A percentile compares a stretch with the other conserved stretches of the same genome.
Evolutionary conservation across 2,888 invertebrate genomes (phyloP).

Genomic region (Eupithecia dodoneata): DNA sequence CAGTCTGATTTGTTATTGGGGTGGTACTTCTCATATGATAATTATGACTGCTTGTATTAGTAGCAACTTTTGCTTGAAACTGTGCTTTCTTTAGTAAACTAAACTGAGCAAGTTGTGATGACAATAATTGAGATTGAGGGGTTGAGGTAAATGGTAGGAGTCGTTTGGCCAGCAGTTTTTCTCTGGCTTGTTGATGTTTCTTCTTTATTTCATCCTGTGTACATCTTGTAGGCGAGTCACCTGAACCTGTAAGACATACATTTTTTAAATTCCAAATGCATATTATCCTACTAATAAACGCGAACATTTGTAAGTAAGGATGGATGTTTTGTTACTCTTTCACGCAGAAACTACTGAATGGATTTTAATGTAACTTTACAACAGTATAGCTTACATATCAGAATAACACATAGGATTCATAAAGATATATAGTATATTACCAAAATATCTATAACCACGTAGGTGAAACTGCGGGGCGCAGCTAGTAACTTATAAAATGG

Average conservation of each 20-base stretch:
- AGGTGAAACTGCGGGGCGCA: no score
- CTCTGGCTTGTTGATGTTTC: slow-evolving; percentile 85
- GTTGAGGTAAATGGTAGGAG: slow-evolving; percentile 71
- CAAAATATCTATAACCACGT: no score
- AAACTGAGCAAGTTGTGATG: slow-evolving; percentile 25
- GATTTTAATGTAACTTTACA: no score
- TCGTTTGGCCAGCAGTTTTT: slow-evolving; percentile 83
- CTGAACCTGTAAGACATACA: slow-evolving; percentile 50
- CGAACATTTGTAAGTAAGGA: no score
- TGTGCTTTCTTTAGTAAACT: slow-evolving; percentile 49
- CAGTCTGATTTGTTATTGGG: slow-evolving; percentile 28
- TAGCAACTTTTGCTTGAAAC: slow-evolving; percentile 65
- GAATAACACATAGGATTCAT: no score
- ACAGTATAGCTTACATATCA: no score
- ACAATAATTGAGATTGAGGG: slow-evolving; percentile 50
- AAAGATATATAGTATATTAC: no score
- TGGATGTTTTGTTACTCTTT: no score
- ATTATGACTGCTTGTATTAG: slow-evolving; percentile 37
- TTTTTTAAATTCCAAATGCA: background rate
- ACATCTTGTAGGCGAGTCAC: slow-evolving; percentile 76
- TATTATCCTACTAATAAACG: no score
- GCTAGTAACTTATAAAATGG: background rate
- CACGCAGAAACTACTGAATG: no score
- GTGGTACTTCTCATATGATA: slow-evolving; percentile 37
- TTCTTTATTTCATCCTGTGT: slow-evolving; percentile 86